A percentile compares a stretch with the other conserved stretches of the same genome.
Conservation (phyloP, 2,113 vertebrate species). For the Pipra filicauda region DNA sequence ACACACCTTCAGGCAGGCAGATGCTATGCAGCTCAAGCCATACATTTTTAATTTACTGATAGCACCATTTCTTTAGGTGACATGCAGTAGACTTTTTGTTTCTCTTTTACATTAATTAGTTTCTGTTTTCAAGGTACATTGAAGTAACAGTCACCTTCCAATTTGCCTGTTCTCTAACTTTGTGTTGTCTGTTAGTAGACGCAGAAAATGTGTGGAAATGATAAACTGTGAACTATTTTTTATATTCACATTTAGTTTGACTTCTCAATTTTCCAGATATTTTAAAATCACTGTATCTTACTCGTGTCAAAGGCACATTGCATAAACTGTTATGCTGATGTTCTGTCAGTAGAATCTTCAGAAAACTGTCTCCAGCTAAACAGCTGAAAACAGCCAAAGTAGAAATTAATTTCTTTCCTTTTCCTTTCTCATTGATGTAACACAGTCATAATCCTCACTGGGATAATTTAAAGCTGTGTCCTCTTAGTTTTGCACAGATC, state of each 20-base stretch:
- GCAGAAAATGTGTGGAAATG: not conserved
- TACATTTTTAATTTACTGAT: slow-evolving; percentile 47
- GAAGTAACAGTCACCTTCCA: not conserved
- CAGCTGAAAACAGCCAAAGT: not conserved
- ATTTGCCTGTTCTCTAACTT: not conserved
- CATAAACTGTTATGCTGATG: not conserved
- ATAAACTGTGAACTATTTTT: not conserved
- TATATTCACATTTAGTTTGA: not conserved
- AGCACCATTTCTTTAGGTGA: not conserved
- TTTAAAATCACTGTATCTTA: not conserved
- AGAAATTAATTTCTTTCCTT: not conserved
- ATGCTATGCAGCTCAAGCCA: not conserved
- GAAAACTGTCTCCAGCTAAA: not conserved
- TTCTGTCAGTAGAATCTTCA: not conserved
- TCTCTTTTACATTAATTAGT: not conserved
- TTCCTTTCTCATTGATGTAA: not conserved
- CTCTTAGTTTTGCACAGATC: not conserved
- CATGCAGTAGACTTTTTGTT: not conserved
- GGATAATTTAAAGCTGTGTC: not conserved
- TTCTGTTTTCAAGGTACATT: not conserved
- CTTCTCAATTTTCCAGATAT: not conserved
- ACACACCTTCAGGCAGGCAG: not conserved
- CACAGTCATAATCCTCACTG: not conserved
- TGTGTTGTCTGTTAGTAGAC: not conserved
- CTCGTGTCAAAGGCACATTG: not conserved